Base-by-base conservation (phyloP, 2,888 invertebrate species). In the Drosophila birchii region DNA sequence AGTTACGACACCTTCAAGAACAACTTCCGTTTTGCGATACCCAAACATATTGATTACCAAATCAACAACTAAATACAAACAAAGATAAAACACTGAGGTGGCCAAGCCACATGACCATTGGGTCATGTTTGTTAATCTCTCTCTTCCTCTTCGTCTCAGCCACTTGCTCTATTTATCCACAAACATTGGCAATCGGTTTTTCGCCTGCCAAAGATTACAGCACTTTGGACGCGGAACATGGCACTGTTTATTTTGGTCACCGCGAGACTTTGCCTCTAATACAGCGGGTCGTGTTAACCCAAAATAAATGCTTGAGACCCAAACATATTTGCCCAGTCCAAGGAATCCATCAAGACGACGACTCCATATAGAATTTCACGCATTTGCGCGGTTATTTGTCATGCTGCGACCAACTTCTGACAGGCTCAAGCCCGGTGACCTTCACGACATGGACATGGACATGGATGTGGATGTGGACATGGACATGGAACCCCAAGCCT, bases 301-400 rank as follows among this genome's bases (percentile, higher is more conserved):
- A 83, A 72, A 73, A 88, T 76, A 78, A 62, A 77, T 43, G 76
- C 57, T 34, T 51, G 39, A 64, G 45, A 55, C 54, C 45, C 51
- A 58, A 32, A 64, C 49, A 59, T 76, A 78, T 81, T 83, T 86
- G 74, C 71, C 70, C 70, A 83, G 74, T 72, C 81, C 74, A 60
- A 70, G 41, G 71, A 76, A 76, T 76, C 70, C 63, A 63, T 60
- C 69, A 63, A 62, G 45, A 55, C 58, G 39, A 41, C 58, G 39
- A 51, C 58, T 74, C 58, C 43, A 68, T 75, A 66, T 83, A 83
- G 86, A 84, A 86, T 83, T 86, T 84, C 83, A 86, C 88, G 84
- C 84, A 88, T 86, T 86, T 86, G 88, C 68, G 74, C 67, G 71
- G 86, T 68, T 80, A 88, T 84, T 86, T 84, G 88, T 84, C 82